These are phyloP conservation scores for Phalloptychus januarius DNA, from an alignment of 2,797 vertebrate genomes.

Conservation along the genomic window DNA sequence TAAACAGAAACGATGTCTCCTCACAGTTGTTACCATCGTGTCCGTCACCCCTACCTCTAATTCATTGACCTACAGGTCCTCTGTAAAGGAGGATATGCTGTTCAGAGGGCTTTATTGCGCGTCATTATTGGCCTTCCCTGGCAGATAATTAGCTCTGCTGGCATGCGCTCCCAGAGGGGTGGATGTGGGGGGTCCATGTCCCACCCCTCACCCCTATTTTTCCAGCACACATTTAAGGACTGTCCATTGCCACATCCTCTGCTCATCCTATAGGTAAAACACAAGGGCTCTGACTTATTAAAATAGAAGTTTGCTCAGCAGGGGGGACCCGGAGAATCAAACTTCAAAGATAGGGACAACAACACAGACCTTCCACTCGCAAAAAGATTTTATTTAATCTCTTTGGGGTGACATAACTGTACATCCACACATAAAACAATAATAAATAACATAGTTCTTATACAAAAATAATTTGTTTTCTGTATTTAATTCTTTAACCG, in stretches of 20 bases:
- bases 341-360: constrained; percentile 53
- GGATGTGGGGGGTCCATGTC: constrained; percentile 49
- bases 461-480: too few relatives aligned
- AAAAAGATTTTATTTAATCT: not conserved
- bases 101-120: constrained; percentile 62
- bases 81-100: constrained; percentile 48
- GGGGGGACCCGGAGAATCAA: constrained; percentile 66
- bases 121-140: constrained; percentile 75
- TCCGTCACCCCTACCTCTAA: not conserved
- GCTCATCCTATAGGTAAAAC: constrained; percentile 64
- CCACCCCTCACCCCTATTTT: constrained; percentile 49
- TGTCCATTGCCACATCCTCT: constrained; percentile 60
- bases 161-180: constrained; percentile 77
- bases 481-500: too few relatives aligned
- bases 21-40: constrained; percentile 39
- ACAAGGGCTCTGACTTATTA: constrained; percentile 75
- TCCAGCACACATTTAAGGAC: constrained; percentile 49
- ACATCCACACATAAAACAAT: not conserved
- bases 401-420: not conserved
- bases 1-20: constrained; percentile 2
- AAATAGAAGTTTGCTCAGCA: constrained; percentile 69
- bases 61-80: constrained; percentile 26
- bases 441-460: too few relatives aligned
- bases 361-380: constrained; percentile 36
- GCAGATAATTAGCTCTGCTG: constrained; percentile 79